Evolutionary conservation across 2,888 invertebrate genomes (phyloP), one percentile per base, ranked within the genome.

Genomic region (Drosophila nigricruria): DNA sequence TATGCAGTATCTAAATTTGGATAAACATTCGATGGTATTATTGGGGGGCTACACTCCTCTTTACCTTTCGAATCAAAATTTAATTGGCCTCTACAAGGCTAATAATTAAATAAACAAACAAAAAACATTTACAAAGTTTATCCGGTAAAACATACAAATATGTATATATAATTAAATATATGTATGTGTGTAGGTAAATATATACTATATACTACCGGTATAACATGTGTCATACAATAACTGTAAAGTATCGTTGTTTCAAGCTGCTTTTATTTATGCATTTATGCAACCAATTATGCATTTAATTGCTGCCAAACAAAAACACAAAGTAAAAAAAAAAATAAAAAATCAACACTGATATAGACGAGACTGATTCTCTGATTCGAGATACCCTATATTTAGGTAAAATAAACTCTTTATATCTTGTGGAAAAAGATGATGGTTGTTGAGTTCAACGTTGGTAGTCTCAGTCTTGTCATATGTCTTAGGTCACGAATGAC

Each of bases 281-380:
- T 79, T 89, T 88, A 85, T 90, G 66, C 83, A 68, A 45, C 58
- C 79, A 83, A 87, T 89, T 86, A 89, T 90, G 79, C 80, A 80
- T 72, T 82, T 85, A 90, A 90, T 90, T 90, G 82, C 52, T 66
- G 50, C 42, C 79, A 88, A 88, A 82, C 79, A 88, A 74, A 75
- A 81, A 66, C 49, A 58, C 79, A 68, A 68, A 62, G 9, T 6
- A 4, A 9, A 54, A 30, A 30, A 20, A 27, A 40, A 38, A 4
- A 9, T 40, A 30, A 30, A 20, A 27, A 40, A 38, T 25, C 6
- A n/a, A 36, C 10, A 9, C 5, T n/a, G n/a, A 20, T 20, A 5
- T 23, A 50, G 20, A 2, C 9, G 14, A 5, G 9, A 10, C 3
- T 12, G 23, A 9, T n/a, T n/a, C n/a, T 36, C 5, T 5, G 16